These are phyloP conservation scores for Antheraea yamamai DNA, from an alignment of 2,888 invertebrate genomes.

Conservation along the genomic window DNA sequence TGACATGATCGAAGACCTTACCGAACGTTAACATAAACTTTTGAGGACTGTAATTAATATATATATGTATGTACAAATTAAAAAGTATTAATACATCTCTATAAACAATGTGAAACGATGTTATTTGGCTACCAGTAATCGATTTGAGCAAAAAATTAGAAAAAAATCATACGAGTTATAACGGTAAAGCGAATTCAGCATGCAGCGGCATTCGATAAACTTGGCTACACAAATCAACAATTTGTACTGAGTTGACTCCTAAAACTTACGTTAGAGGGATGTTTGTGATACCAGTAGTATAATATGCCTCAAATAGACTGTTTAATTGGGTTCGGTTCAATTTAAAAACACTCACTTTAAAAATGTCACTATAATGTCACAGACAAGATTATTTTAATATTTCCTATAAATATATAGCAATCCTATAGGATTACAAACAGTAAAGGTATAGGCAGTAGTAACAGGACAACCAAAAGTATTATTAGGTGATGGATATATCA, in stretches of 20 bases:
- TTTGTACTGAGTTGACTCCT: neutral
- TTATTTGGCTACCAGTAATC: neutral
- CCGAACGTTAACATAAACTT: slow-evolving; percentile 6
- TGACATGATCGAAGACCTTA: slow-evolving; percentile 19
- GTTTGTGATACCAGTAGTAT: neutral
- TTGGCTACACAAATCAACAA: neutral
- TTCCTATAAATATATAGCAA: too few species aligned
- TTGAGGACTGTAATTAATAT: neutral
- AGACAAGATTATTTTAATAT: neutral
- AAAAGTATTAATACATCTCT: neutral
- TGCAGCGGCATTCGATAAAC: neutral
- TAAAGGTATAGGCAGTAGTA: too few species aligned
- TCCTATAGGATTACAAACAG: too few species aligned
- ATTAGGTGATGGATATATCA: neutral
- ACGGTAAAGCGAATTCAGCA: neutral
- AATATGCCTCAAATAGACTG: neutral
- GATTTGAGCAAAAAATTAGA: neutral
- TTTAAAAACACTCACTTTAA: neutral
- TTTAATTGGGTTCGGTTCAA: neutral
- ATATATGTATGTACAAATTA: neutral
- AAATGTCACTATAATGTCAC: neutral
- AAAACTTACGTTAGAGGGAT: neutral
- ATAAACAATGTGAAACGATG: neutral
- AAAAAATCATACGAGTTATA: neutral
- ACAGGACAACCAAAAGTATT: neutral